Conservation (phyloP, 2,888 invertebrate genomes). For the Cantharis flavilabris region DNA sequence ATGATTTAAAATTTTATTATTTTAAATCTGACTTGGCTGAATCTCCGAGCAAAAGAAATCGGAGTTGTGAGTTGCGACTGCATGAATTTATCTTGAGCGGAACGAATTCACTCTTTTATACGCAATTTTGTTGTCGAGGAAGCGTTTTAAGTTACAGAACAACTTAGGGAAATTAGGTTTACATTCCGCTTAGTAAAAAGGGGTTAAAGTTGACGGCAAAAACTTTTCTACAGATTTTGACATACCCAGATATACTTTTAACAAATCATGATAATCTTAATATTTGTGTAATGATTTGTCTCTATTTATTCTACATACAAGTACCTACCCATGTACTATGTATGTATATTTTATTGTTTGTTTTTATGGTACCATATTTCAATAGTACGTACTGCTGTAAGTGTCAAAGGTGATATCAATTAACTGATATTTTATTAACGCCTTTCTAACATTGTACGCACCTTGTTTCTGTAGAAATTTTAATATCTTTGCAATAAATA, state of each 20-base stretch:
- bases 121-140: neutral
- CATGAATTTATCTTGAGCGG: neutral
- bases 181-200: neutral
- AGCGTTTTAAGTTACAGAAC: neutral
- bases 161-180: neutral
- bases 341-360: neutral
- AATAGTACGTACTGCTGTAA: neutral
- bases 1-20: neutral
- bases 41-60: too few species aligned
- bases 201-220: neutral
- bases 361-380: neutral
- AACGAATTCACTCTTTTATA: neutral
- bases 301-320: neutral
- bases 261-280: neutral
- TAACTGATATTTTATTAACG: neutral
- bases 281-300: neutral
- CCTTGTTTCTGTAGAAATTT: neutral
- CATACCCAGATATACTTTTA: neutral
- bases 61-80: too few species aligned
- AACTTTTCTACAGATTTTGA: neutral
- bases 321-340: neutral
- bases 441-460: neutral
- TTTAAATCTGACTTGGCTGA: neutral
- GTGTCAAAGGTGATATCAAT: neutral
- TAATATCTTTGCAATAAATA: neutral